A percentile compares a stretch with the other conserved stretches of the same genome.
Conservation (phyloP, 2,113 vertebrate genomes). For the Rhagologus leucostigma region DNA sequence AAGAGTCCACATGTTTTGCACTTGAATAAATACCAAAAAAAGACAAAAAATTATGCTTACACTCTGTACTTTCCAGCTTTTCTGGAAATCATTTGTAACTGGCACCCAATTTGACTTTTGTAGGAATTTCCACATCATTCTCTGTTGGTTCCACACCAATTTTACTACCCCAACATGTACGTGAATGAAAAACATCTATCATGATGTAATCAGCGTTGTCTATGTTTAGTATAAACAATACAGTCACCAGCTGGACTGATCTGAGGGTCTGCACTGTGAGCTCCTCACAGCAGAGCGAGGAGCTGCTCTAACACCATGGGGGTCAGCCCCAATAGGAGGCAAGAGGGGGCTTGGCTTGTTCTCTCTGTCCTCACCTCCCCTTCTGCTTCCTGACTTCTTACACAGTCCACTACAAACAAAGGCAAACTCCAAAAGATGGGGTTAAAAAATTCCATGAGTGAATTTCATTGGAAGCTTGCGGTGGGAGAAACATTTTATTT, state of each 20-base stretch:
- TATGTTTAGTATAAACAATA: neutral
- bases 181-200: conserved; percentile 11
- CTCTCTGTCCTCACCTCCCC: neutral
- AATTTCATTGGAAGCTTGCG: neutral
- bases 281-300: neutral
- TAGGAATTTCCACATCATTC: conserved; percentile 48
- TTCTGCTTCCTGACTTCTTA: neutral
- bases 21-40: conserved; percentile 50
- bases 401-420: neutral
- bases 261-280: neutral
- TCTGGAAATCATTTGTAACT: conserved; percentile 59
- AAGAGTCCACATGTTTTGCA: conserved; percentile 16
- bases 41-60: neutral
- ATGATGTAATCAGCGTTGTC: neutral
- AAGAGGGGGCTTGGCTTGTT: neutral
- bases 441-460: neutral
- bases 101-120: conserved; percentile 9
- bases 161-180: neutral
- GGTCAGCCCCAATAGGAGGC: rapidly evolving
- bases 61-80: neutral
- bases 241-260: neutral
- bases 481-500: neutral
- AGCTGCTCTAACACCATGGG: neutral
- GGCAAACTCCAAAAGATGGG: neutral
- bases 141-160: neutral